Evolutionary conservation across 2,797 vertebrate genomes (phyloP).

Genomic region (Acestrorhynchus altus): DNA sequence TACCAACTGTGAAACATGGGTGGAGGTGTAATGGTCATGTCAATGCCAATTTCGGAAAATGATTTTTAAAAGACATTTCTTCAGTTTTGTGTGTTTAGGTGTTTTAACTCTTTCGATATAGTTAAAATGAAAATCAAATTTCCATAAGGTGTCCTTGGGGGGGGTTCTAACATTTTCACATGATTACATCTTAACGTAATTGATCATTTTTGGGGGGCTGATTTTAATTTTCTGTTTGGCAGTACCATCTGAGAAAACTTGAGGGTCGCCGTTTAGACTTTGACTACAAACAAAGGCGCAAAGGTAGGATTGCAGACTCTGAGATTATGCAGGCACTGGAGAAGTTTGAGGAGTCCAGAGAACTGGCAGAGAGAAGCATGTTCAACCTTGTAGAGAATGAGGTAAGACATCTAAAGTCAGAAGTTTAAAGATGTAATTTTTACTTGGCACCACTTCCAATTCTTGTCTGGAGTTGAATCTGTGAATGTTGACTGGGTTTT

Average conservation of each 20-base stretch:
- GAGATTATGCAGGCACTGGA: slow-evolving; percentile 84
- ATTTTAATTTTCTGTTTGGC: slow-evolving; percentile 28
- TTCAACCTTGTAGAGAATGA: slow-evolving; percentile 91
- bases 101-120: too few species aligned
- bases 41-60: too few species aligned
- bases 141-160: too few species aligned
- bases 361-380: slow-evolving; percentile 92
- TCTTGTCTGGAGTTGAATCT: neutral
- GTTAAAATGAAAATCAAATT: too few species aligned
- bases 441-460: neutral
- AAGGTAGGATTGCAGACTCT: slow-evolving; percentile 81
- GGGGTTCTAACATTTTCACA: too few species aligned
- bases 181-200: neutral
- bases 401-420: slow-evolving; percentile 76
- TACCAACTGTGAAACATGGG: too few species aligned
- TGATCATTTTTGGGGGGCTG: neutral
- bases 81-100: too few species aligned
- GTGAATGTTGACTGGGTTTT: slow-evolving; percentile 38
- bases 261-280: slow-evolving; percentile 88
- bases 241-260: slow-evolving; percentile 86
- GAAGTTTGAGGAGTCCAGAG: slow-evolving; percentile 91
- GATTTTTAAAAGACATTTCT: too few species aligned
- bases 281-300: slow-evolving; percentile 85
- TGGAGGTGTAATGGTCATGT: too few species aligned
- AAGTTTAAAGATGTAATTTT: neutral